Conservation (phyloP, 2,888 invertebrate species). For the Apamea monoglypha region DNA sequence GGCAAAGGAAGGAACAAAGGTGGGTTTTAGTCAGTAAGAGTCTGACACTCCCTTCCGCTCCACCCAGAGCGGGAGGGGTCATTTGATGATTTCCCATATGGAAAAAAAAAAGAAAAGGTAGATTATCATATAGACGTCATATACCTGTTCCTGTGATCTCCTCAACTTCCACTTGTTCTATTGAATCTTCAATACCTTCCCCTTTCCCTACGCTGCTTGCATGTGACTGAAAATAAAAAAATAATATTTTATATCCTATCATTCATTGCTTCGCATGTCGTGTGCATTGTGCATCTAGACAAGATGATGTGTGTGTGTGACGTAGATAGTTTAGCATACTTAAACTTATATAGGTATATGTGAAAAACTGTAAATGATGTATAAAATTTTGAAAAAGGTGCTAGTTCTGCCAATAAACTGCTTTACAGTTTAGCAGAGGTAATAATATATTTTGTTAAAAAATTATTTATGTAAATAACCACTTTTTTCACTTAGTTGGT, state of each 20-base stretch:
- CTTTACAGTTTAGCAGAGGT: not conserved
- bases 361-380: not conserved
- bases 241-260: not conserved
- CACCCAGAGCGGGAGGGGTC: no score
- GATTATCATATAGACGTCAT: slow-evolving; percentile 15
- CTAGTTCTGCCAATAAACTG: no score
- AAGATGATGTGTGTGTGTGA: not conserved
- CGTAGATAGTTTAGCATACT: not conserved
- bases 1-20: no score
- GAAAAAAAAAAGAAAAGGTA: no score
- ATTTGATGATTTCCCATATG: no score
- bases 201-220: slow-evolving; percentile 72
- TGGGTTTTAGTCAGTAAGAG: no score
- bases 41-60: no score
- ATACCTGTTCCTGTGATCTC: slow-evolving; percentile 92
- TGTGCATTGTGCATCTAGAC: not conserved
- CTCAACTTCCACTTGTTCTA: slow-evolving; percentile 89
- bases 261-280: not conserved
- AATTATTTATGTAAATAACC: no score
- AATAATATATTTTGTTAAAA: no score
- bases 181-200: slow-evolving; percentile 45
- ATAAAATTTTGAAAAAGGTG: not conserved
- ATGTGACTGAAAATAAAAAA: slow-evolving; percentile 76
- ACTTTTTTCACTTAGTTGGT: not conserved
- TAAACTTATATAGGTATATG: no score